phyloP scores from a whole-genome alignment of 2,797 vertebrate genomes.

The Leptatherina wallacei region DNA sequence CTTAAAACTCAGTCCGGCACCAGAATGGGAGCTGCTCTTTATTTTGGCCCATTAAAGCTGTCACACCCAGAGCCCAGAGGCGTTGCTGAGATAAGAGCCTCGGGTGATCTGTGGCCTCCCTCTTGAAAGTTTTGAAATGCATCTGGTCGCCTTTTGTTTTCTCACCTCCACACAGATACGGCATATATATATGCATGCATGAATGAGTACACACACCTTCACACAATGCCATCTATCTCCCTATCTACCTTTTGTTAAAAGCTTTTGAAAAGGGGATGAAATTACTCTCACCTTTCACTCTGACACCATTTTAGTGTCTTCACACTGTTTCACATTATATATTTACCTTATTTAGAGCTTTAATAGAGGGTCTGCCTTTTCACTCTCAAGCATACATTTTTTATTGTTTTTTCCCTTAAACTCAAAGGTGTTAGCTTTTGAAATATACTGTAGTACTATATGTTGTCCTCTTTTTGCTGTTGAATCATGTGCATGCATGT shows the following conservation, averaged over 20 bases:
- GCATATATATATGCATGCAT: conserved; percentile 48
- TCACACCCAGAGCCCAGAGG: conserved; percentile 57
- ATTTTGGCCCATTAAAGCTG: conserved; percentile 68
- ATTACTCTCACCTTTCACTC: conserved; percentile 77
- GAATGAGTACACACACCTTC: conserved; percentile 38
- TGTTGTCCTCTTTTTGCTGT: conserved; percentile 40
- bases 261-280: conserved; percentile 73
- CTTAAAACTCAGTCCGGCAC: conserved; percentile 46
- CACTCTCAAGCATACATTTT: conserved; percentile 72
- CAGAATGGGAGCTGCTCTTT: conserved; percentile 48
- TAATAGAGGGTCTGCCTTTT: conserved; percentile 56
- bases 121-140: conserved; percentile 67
- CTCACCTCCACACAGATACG: conserved; percentile 69
- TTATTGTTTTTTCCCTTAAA: conserved; percentile 60
- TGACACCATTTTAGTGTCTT: conserved; percentile 78
- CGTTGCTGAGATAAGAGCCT: conserved; percentile 75
- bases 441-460: conserved; percentile 24
- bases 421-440: conserved; percentile 69
- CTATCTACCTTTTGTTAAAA: conserved; percentile 74
- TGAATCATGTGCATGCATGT: conserved; percentile 30
- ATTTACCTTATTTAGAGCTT: conserved; percentile 77
- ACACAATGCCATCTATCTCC: conserved; percentile 20
- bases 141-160: conserved; percentile 73
- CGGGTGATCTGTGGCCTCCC: conserved; percentile 56
- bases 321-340: conserved; percentile 76